phyloP scores from a whole-genome alignment of 1,140 invertebrate genomes.

The Pogonus chalceus region DNA sequence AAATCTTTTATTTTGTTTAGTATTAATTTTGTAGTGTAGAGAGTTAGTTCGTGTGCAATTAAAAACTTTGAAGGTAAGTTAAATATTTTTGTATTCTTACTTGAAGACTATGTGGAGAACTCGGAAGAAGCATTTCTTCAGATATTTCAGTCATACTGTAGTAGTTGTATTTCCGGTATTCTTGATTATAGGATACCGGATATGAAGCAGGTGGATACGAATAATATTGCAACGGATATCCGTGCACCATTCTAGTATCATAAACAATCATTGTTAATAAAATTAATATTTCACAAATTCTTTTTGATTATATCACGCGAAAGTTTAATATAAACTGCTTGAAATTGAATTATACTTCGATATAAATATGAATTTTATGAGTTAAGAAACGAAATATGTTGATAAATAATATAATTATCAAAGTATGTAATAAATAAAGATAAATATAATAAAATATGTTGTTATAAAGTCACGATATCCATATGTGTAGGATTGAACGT shows the following conservation, averaged over 20 bases:
- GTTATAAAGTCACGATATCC: conserved; percentile 7
- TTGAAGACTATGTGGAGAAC: conserved; percentile 28
- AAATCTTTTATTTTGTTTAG: not conserved
- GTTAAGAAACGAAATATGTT: no score
- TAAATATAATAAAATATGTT: conserved; percentile 9
- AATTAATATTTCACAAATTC: not conserved
- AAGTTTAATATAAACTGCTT: not conserved
- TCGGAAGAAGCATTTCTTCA: conserved; percentile 24
- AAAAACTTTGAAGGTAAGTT: not conserved
- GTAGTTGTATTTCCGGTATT: conserved; percentile 15
- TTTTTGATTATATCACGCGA: conserved; percentile 4
- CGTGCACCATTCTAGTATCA: conserved; percentile 28
- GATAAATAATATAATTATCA: conserved; percentile 5
- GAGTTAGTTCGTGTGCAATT: not conserved
- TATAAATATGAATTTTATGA: no score
- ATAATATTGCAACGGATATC: conserved; percentile 29
- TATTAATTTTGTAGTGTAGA: conserved; percentile 1
- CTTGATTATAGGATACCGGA: conserved; percentile 18
- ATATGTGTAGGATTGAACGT: conserved; percentile 15
- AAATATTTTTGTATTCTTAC: conserved; percentile 16
- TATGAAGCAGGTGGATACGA: conserved; percentile 7
- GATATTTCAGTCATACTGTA: conserved; percentile 13
- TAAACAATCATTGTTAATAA: conserved; percentile 21
- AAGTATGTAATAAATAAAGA: not conserved
- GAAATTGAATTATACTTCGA: no score